phyloP scores from a whole-genome alignment of 1,140 invertebrate genomes.

The Drosophila azteca region DNA sequence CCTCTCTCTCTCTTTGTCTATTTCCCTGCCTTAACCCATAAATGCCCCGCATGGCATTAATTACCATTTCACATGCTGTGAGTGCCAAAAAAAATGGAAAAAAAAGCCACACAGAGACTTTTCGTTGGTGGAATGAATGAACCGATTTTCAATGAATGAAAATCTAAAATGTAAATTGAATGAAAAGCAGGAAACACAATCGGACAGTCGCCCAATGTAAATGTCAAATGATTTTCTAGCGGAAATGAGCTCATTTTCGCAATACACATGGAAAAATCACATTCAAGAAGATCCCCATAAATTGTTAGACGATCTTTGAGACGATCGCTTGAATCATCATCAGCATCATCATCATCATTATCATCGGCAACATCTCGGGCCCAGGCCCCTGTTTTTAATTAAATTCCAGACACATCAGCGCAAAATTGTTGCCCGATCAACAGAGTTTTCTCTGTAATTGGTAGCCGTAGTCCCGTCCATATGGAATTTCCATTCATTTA shows the following conservation, averaged over 20 bases:
- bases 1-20: neutral
- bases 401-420: constrained; percentile 72
- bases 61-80: constrained; percentile 77
- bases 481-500: constrained; percentile 78
- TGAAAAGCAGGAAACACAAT: constrained; percentile 63
- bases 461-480: neutral
- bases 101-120: constrained; percentile 10
- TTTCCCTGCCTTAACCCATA: constrained; percentile 65
- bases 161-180: constrained; percentile 42
- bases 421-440: constrained; percentile 37
- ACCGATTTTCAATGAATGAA: constrained; percentile 67
- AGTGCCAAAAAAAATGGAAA: constrained; percentile 62
- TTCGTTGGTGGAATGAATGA: constrained; percentile 59
- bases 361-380: neutral
- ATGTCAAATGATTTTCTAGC: constrained; percentile 66
- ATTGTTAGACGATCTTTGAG: constrained; percentile 48
- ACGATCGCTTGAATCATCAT: constrained; percentile 8
- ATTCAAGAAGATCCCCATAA: constrained; percentile 51
- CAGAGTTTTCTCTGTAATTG: constrained; percentile 58
- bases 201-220: constrained; percentile 33
- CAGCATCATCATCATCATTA: no score
- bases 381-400: constrained; percentile 60
- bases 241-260: constrained; percentile 78
- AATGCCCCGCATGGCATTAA: constrained; percentile 68
- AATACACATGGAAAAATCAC: constrained; percentile 40